A percentile compares a stretch with the other conserved stretches of the same genome.
phyloP scores from a whole-genome alignment of 2,797 vertebrate genomes.

The Crypturellus tataupa region DNA sequence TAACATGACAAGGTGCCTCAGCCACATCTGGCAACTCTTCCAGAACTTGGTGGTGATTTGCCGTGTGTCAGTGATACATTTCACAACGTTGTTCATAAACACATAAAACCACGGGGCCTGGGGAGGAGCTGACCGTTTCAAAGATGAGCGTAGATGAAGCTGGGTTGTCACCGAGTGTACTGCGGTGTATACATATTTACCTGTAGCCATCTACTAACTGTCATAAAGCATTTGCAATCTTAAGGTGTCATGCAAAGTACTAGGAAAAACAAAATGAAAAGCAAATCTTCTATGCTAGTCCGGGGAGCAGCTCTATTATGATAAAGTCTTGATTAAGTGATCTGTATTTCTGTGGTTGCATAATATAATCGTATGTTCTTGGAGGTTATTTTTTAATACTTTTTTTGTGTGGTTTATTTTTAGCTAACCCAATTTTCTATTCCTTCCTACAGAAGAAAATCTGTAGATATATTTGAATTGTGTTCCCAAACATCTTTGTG shows the following conservation, averaged over 20 bases:
- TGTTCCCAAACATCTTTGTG: not conserved
- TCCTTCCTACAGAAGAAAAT: not conserved
- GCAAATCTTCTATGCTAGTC: not conserved
- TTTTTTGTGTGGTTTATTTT: not conserved
- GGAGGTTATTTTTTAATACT: not conserved
- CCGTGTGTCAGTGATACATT: not conserved
- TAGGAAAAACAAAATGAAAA: not conserved
- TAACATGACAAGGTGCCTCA: not conserved
- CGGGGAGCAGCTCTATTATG: not conserved
- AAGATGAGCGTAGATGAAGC: not conserved
- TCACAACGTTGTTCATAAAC: rapidly evolving
- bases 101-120: not conserved
- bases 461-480: not conserved
- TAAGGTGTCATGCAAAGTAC: not conserved
- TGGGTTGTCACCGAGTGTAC: not conserved
- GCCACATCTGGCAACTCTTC: not conserved
- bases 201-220: not conserved
- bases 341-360: not conserved
- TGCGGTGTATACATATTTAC: not conserved
- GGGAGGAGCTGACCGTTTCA: not conserved
- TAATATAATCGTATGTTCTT: not conserved
- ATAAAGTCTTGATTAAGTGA: not conserved
- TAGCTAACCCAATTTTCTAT: not conserved
- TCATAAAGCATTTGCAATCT: not conserved
- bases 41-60: not conserved